These are phyloP conservation scores for Platichthys flesus DNA, from an alignment of 2,113 vertebrate species.

Conservation along the genomic window DNA sequence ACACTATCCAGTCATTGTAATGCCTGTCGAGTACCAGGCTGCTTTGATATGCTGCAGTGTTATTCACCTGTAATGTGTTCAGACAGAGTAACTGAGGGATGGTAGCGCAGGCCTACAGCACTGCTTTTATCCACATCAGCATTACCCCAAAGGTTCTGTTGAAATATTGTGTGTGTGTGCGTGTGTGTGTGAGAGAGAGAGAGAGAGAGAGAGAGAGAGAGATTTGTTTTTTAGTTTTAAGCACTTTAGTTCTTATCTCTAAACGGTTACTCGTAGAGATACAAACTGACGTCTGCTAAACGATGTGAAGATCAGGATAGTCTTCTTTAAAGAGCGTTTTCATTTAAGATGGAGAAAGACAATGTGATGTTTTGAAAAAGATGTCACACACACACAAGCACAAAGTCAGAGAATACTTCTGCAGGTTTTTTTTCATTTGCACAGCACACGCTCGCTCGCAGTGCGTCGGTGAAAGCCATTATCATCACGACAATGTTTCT, in stretches of 20 bases:
- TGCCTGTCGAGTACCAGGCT: too few relatives aligned
- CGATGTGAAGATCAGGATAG: background rate
- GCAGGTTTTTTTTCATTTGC: constrained; percentile 12
- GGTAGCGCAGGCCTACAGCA: background rate
- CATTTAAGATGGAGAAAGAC: background rate
- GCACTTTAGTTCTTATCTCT: background rate
- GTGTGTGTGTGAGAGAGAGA: background rate
- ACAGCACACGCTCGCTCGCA: background rate
- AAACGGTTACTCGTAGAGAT: constrained; percentile 9
- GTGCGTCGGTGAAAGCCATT: background rate
- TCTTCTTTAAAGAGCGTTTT: constrained; percentile 9
- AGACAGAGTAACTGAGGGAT: background rate
- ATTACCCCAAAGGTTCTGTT: background rate
- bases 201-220: too few relatives aligned
- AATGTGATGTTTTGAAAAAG: background rate
- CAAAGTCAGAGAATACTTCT: background rate
- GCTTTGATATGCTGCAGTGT: too few relatives aligned
- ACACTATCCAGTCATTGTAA: too few relatives aligned
- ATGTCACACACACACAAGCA: background rate
- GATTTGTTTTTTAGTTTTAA: background rate
- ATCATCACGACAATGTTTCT: background rate
- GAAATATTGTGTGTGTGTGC: background rate
- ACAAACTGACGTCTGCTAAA: background rate
- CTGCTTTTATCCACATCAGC: constrained; percentile 3
- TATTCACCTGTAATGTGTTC: too few relatives aligned